Evolutionary conservation across 2,888 invertebrate genomes (phyloP).

Genomic region (Thysanoteuthis rhombus): DNA sequence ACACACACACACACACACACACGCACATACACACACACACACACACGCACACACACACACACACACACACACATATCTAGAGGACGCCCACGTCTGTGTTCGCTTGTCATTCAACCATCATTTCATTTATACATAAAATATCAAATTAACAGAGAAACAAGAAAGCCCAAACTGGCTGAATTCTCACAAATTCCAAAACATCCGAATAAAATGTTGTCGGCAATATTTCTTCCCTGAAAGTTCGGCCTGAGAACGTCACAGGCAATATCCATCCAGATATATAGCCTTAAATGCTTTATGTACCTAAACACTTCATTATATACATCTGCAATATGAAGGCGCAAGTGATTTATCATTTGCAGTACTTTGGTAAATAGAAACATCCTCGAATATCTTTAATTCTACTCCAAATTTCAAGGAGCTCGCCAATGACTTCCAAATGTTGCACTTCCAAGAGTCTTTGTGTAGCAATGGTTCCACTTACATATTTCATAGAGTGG

Average conservation of each 20-base stretch:
- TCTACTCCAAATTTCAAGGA: not conserved
- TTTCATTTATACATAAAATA: not conserved
- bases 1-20: not conserved
- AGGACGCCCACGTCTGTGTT: too few species aligned
- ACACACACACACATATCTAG: not conserved
- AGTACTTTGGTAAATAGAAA: not conserved
- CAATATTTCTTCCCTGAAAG: not conserved
- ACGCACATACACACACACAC: not conserved
- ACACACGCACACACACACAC: not conserved
- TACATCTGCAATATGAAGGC: not conserved
- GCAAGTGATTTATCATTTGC: not conserved
- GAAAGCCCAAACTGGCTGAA: not conserved
- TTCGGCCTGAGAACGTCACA: not conserved
- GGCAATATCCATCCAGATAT: not conserved
- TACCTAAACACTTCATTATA: not conserved
- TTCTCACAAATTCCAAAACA: not conserved
- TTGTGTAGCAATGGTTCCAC: not conserved
- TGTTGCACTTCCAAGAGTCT: not conserved
- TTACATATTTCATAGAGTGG: not conserved
- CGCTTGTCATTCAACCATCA: not conserved
- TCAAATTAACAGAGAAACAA: too few species aligned
- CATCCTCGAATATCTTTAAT: not conserved
- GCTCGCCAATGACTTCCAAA: not conserved
- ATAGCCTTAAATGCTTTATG: not conserved
- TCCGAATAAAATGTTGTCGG: not conserved